Evolutionary conservation across 2,797 vertebrate species (phyloP).

Genomic region (Ceyx erithaca): DNA sequence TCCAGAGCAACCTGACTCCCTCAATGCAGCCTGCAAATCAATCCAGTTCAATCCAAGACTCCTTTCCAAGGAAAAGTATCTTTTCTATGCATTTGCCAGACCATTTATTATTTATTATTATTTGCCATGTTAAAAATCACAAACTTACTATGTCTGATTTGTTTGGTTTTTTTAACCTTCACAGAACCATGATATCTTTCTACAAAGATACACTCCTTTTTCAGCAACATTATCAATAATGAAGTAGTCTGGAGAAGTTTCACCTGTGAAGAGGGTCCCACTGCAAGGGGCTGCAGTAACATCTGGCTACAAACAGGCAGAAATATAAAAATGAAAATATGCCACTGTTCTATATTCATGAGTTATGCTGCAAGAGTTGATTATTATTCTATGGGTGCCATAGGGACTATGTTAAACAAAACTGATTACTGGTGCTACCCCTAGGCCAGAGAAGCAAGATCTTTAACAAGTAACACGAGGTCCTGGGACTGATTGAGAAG

Average conservation of each 20-base stretch:
- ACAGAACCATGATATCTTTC: neutral
- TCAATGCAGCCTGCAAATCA: neutral
- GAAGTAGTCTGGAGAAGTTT: neutral
- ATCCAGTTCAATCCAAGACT: neutral
- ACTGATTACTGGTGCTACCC: neutral
- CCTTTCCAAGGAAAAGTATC: neutral
- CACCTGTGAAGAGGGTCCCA: neutral
- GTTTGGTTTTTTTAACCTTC: neutral
- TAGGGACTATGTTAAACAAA: neutral
- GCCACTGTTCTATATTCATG: rapidly evolving
- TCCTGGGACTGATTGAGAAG: neutral
- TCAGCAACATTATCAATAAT: neutral
- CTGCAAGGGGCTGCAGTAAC: neutral
- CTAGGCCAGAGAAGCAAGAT: neutral
- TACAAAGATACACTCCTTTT: neutral
- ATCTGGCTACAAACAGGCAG: neutral
- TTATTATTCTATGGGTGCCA: neutral
- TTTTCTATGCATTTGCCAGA: neutral
- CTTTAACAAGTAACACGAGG: neutral
- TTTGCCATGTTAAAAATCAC: neutral
- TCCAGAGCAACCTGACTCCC: neutral
- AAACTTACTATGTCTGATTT: neutral
- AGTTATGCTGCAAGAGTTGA: neutral
- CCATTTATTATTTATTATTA: too few relatives aligned
- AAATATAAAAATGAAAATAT: neutral